Evolutionary conservation across 2,888 invertebrate genomes (phyloP).

Genomic region (Xanthia icteritia): DNA sequence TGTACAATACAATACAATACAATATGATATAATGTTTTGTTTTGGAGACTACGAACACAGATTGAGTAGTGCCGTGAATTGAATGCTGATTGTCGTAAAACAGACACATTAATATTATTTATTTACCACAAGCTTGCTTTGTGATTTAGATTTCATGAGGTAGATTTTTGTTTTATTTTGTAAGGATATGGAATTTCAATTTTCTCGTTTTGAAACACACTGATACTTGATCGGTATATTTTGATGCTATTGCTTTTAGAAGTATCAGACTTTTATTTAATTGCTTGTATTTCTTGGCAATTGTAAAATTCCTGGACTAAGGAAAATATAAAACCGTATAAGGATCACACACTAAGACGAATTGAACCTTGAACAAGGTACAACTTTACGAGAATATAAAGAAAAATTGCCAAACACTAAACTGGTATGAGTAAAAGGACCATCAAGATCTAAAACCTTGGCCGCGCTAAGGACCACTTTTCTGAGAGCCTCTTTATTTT

Average conservation of each 20-base stretch:
- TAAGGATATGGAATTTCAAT: not conserved
- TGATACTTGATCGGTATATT: not conserved
- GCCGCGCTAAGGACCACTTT: slow-evolving; percentile 27
- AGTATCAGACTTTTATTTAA: not conserved
- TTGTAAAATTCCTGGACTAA: too few species aligned
- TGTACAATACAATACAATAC: slow-evolving; percentile 45
- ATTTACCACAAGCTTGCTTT: slow-evolving; percentile 27
- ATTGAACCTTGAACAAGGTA: not conserved
- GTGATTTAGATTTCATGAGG: slow-evolving; percentile 9
- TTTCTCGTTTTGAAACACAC: not conserved
- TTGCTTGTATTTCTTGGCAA: not conserved
- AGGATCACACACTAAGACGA: not conserved
- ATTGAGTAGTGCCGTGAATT: slow-evolving; percentile 47
- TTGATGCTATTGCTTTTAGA: not conserved
- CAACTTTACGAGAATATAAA: not conserved
- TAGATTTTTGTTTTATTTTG: not conserved
- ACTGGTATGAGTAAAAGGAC: slow-evolving; percentile 22
- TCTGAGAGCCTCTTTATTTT: slow-evolving; percentile 2
- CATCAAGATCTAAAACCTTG: slow-evolving; percentile 7
- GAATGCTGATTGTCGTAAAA: slow-evolving; percentile 55
- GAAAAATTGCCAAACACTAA: not conserved
- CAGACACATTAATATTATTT: slow-evolving; percentile 27
- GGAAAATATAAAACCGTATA: not conserved
- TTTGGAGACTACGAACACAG: slow-evolving; percentile 50
- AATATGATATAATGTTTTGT: slow-evolving; percentile 64